A percentile compares a stretch with the other conserved stretches of the same genome.
These are phyloP conservation scores for Urocynchramus pylzowi DNA, from an alignment of 2,113 vertebrate genomes.

Conservation along the genomic window DNA sequence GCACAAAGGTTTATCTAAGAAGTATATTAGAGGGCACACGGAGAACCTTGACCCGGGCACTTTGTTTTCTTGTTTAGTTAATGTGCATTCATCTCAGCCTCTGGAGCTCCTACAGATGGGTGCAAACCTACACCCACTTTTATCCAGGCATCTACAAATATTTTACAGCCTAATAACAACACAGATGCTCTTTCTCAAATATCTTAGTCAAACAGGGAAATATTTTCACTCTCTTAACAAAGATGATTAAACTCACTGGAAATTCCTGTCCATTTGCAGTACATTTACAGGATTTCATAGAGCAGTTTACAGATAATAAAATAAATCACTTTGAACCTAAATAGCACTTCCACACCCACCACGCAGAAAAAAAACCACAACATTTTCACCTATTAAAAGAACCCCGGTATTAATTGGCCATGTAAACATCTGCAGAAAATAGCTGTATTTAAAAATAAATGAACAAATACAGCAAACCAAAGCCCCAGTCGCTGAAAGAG, in stretches of 20 bases:
- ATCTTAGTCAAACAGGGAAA: background rate
- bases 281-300: background rate
- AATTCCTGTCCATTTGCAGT: background rate
- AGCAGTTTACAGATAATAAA: background rate
- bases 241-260: background rate
- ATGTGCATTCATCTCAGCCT: background rate
- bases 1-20: background rate
- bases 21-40: background rate
- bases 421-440: background rate
- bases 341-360: background rate
- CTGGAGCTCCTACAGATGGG: background rate
- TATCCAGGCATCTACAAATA: background rate
- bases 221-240: background rate
- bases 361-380: background rate
- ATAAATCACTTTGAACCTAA: background rate
- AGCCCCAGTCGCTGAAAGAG: fast-evolving
- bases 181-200: background rate
- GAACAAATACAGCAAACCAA: background rate
- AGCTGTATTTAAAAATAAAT: background rate
- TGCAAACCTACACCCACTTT: background rate
- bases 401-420: background rate
- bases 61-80: background rate
- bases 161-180: background rate
- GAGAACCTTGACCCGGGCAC: background rate
- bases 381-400: background rate